Evolutionary conservation across 2,888 invertebrate genomes (phyloP), one percentile per base, ranked within the genome.

Genomic region (Dynastes maya): DNA sequence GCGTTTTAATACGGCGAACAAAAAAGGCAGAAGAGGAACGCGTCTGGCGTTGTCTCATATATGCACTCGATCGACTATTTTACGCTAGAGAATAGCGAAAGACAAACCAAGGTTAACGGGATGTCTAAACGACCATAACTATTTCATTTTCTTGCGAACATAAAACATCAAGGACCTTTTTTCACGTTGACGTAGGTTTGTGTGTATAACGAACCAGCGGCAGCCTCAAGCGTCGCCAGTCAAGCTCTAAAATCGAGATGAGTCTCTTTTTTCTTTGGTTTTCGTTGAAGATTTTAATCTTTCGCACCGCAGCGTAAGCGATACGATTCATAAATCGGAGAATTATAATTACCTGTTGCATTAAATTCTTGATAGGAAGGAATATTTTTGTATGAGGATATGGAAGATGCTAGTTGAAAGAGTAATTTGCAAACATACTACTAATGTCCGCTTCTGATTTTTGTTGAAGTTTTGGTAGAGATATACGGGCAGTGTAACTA

Each of bases 91-190:
- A 68, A 68, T 68, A 68, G 68, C 22, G 51, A 51, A 68, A 68
- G 68, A 68, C 51, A 61, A 55, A 37, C 61, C 72, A 74, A 74
- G 72, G 72, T 61, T 74, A 74, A 74, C 72, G 45, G 72, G 72
- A 74, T 74, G 72, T 61, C 72, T 74, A 74, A 74, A 45, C 72
- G 72, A 74, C 61, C 58, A 74, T 61, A 45, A 74, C 61, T 74
- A 61, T 74, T 68, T 68, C 51, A 68, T 68, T 68, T 49, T 74
- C 72, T 6, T 61, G 72, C 45, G 27, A 74, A 22, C 55, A 72
- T 72, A 72, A 72, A 72, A 58, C 58, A 58, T 72, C 72, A 72
- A 72, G 72, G 72, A 29, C 58, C 58, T 72, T 72, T 72, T 70
- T 51, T 67, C 49, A 37, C 16, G 58, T 37, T 49, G 16, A 45